Conservation (phyloP, 2,113 vertebrate genomes). For the Junco hyemalis region DNA sequence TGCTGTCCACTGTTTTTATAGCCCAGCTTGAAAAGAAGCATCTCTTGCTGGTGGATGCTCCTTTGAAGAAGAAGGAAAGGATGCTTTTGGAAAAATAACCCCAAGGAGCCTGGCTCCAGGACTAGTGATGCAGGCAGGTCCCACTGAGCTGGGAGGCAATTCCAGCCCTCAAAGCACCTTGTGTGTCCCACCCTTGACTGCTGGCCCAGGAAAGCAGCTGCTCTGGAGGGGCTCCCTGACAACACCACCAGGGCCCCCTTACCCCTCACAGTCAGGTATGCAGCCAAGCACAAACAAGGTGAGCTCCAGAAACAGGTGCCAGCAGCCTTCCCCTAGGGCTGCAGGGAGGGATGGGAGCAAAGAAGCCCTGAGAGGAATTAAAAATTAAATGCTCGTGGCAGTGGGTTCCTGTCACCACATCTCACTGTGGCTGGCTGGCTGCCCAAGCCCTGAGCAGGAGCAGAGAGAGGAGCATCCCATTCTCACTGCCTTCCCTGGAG, state of each 20-base stretch:
- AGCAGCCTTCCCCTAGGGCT: background rate
- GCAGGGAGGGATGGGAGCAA: background rate
- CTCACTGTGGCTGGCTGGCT: background rate
- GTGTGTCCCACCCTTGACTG: background rate
- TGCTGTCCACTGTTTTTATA: background rate
- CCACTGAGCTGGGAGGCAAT: background rate
- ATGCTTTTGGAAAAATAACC: background rate
- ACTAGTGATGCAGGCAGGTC: background rate
- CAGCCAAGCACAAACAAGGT: background rate
- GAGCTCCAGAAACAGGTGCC: background rate
- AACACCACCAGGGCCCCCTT: background rate
- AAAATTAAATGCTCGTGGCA: background rate
- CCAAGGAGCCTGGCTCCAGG: background rate
- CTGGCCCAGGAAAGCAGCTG: background rate
- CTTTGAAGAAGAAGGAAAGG: background rate
- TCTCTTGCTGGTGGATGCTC: background rate
- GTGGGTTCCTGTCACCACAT: background rate
- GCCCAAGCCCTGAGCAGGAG: rapidly evolving
- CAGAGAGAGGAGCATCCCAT: background rate
- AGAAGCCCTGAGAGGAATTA: background rate
- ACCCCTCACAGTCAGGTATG: background rate
- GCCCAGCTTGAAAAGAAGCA: background rate
- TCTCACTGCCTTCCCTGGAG: background rate
- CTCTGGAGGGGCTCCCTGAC: background rate
- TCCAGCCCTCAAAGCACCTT: background rate